Evolutionary conservation across 1,140 invertebrate genomes (phyloP), one percentile per base, ranked within the genome.

Genomic region (Ceratoteleas bidentatus): DNA sequence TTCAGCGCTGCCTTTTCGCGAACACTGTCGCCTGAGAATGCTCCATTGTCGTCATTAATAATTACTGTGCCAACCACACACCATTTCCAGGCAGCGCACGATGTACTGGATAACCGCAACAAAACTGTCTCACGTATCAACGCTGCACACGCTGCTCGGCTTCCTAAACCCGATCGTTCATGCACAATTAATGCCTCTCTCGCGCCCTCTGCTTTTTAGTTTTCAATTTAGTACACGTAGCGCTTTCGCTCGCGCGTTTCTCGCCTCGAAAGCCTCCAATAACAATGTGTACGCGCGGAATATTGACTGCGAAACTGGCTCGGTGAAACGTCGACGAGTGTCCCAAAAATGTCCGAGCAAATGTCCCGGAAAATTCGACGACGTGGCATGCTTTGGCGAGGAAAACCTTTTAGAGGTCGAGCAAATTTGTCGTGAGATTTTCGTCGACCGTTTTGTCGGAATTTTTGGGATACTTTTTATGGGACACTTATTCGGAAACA

Each of bases 11-110:
- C 60, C 83, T 87, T 77, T 76, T 72, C 61, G 66, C 82, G 53
- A 84, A 81, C 66, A 65, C 80, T 87, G 79, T 79, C 79, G 81
- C 85, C 84, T 87, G 86, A 86, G 80, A 87, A 86, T 86, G 86
- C 68, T 84, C 50, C 81, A 84, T 81, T 83, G 77, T 85, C 81
- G 54, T 60, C 60, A 78, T 85, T 85, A 88, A 77, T 86, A 82
- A 87, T 83, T 83, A 84, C 77, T 77, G 45, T 79, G 54, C 58
- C 60, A 73, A 77, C 65, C 65, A 76, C 74, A 81, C 57, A 81
- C 81, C 72, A 61, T 75, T 74, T 64, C 73, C 61, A 78, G 64
- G 24, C 64, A 83, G 60, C 50, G 76, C 74, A 83, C 81, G 73
- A 78, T 81, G 81, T 83, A 83, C 74, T 81, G 77, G 64, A 77